A percentile compares a stretch with the other conserved stretches of the same genome.
These are phyloP conservation scores for Pterophyllum scalare DNA, from an alignment of 2,113 vertebrate species.

Conservation along the genomic window DNA sequence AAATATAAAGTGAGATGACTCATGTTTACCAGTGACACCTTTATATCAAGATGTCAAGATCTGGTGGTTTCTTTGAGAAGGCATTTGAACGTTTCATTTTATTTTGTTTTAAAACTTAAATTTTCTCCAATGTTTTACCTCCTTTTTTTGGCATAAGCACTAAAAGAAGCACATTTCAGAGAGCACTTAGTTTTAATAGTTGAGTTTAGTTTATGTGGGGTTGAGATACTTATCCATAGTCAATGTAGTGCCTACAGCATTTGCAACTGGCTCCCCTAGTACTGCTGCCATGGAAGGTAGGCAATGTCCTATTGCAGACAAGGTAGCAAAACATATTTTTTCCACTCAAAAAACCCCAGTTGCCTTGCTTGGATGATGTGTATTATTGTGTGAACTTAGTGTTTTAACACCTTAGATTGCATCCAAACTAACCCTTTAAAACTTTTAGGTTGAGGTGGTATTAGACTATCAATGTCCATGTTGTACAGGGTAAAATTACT, in stretches of 20 bases:
- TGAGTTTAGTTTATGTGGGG: slow-evolving; percentile 4
- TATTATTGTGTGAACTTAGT: slow-evolving; percentile 9
- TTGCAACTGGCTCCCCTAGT: background rate
- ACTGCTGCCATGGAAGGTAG: background rate
- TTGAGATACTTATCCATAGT: background rate
- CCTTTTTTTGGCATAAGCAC: background rate
- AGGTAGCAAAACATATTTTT: background rate
- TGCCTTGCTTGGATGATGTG: slow-evolving; percentile 7
- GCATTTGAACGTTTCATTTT: background rate
- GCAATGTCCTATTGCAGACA: background rate
- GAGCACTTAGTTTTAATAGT: background rate
- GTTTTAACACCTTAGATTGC: slow-evolving; percentile 6
- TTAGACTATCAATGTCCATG: background rate
- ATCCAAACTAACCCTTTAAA: background rate
- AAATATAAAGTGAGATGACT: slow-evolving; percentile 27
- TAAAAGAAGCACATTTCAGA: background rate
- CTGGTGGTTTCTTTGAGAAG: background rate
- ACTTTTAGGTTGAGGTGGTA: background rate
- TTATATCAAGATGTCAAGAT: slow-evolving; percentile 2
- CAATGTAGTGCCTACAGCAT: background rate
- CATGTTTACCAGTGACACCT: slow-evolving; percentile 30
- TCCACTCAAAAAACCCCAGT: background rate
- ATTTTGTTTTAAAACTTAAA: background rate
- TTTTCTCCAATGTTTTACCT: background rate
- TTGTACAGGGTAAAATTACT: background rate